These are phyloP conservation scores for Bradypus variegatus DNA, from an alignment of 2,797 vertebrate species.

Conservation along the genomic window DNA sequence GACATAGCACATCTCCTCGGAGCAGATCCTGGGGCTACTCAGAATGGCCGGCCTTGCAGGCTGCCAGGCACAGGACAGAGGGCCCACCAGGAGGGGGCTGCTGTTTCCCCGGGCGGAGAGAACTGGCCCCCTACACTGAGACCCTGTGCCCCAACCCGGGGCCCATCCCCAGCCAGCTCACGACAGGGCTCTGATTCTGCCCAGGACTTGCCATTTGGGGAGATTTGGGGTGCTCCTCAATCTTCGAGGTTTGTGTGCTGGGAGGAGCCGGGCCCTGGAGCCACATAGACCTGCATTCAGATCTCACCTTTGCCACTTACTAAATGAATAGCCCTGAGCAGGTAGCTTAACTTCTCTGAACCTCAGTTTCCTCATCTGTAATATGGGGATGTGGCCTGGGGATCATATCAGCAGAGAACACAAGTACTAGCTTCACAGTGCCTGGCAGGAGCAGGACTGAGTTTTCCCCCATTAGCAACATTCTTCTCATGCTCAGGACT, in stretches of 20 bases:
- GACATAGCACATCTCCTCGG: too few relatives aligned
- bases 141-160: not conserved
- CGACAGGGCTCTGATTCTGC: not conserved
- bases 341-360: not conserved
- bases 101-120: not conserved
- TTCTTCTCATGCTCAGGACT: not conserved
- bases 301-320: not conserved
- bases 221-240: not conserved
- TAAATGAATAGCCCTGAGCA: not conserved
- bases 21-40: accelerated
- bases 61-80: not conserved
- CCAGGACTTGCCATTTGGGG: not conserved
- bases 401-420: not conserved
- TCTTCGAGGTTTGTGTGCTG: not conserved
- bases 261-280: not conserved
- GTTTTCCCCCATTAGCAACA: accelerated
- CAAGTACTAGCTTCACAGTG: too few relatives aligned
- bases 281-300: not conserved
- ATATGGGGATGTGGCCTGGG: accelerated
- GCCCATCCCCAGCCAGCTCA: not conserved
- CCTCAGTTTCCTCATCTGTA: not conserved
- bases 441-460: not conserved
- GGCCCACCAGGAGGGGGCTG: not conserved
- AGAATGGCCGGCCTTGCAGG: too few relatives aligned
- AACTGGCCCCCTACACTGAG: not conserved